Conservation (phyloP, 23 tunicate genomes). For the Clavelina lepadiformis region DNA sequence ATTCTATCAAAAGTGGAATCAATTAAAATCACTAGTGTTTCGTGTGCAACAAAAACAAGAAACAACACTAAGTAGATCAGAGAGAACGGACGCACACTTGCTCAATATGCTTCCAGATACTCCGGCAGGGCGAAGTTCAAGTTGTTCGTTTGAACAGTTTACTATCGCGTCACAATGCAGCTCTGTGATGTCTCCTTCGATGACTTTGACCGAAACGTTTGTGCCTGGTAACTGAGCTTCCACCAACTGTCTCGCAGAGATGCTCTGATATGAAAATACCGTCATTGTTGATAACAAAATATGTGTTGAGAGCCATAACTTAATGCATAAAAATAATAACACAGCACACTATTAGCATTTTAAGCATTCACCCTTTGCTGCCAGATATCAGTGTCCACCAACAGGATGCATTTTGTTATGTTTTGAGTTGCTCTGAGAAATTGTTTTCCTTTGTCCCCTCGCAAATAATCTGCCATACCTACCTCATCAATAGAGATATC, state of each 20-base stretch:
- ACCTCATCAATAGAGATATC: slow-evolving; percentile 19
- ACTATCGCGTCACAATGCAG: slow-evolving; percentile 66
- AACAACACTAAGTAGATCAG: too few species aligned
- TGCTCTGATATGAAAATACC: too few species aligned
- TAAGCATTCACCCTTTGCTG: background rate
- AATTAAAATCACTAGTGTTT: too few species aligned
- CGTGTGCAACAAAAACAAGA: too few species aligned
- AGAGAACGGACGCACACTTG: too few species aligned
- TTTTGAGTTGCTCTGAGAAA: slow-evolving; percentile 20
- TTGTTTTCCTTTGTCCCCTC: slow-evolving; percentile 12
- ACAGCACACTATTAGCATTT: background rate
- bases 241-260: background rate
- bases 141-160: slow-evolving; percentile 49
- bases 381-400: slow-evolving; percentile 5
- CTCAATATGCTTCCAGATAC: slow-evolving; percentile 46
- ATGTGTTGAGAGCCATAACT: too few species aligned
- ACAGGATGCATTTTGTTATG: slow-evolving; percentile 5
- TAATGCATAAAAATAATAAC: too few species aligned
- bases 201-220: slow-evolving; percentile 21
- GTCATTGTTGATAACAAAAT: too few species aligned
- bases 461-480: slow-evolving; percentile 33
- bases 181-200: slow-evolving; percentile 46
- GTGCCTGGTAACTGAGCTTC: slow-evolving; percentile 9
- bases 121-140: slow-evolving; percentile 38
- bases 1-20: too few species aligned